A percentile compares a stretch with the other conserved stretches of the same genome.
Evolutionary conservation across 1,140 invertebrate species (phyloP).

Genomic region (Piezodorus guildinii): DNA sequence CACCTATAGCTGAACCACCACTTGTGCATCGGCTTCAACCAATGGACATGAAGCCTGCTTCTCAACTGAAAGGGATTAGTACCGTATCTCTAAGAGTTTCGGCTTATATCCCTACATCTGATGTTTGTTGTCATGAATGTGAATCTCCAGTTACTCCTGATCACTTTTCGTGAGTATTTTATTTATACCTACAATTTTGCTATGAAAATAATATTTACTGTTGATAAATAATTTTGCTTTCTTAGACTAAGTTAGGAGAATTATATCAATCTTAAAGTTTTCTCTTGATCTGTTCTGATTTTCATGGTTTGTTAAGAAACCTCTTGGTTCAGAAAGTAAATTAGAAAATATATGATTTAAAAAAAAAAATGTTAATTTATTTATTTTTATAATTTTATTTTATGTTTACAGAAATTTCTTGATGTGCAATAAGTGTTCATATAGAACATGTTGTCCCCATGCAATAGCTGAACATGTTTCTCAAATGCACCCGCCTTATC

Average conservation of each 20-base stretch:
- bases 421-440: conserved; percentile 11
- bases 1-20: neutral
- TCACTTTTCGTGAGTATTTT: conserved; percentile 6
- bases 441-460: conserved; percentile 9
- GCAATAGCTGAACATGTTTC: conserved; percentile 15
- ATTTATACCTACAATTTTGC: no score
- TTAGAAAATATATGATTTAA: no score
- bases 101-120: neutral
- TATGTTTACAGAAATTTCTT: neutral
- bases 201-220: no score
- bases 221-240: no score
- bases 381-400: no score
- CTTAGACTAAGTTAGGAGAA: neutral
- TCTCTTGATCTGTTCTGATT: no score
- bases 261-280: neutral
- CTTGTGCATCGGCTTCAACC: neutral
- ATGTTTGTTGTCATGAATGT: conserved; percentile 9
- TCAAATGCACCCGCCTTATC: neutral
- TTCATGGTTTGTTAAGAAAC: no score
- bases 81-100: neutral
- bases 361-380: no score
- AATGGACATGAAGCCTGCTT: neutral
- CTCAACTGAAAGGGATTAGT: neutral
- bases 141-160: conserved; percentile 1
- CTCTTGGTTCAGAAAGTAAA: no score